Base-by-base conservation (phyloP, 1,140 invertebrate genomes). In the Drosophila burlai region DNA sequence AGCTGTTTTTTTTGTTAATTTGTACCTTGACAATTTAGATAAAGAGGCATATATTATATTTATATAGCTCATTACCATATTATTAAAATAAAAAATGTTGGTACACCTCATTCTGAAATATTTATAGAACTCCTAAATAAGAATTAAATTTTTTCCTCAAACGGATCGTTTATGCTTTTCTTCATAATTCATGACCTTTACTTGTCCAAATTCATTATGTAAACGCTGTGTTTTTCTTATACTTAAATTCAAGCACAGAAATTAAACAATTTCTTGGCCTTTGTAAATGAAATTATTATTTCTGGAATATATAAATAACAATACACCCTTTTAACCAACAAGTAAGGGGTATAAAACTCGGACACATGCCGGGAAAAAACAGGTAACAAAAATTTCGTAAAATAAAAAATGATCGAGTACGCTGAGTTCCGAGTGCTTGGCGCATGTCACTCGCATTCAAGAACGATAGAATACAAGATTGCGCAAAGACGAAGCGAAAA, bases 361-460 rank as follows among this genome's bases (percentile, higher is more conserved):
- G 43, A 55, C 47, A 68, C 64, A 76, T 79, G 79, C 74, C 49
- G 59, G 47, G 49, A 54, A 67, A 71, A 86, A 86, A 81, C 74
- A 58, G 64, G 82, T 76, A 63, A 43, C 38, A 40, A 68, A 60
- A 47, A 63, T 29, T 47, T 50, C 21, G 18, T 6, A 62, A 63
- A 38, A 29, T 24, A 59, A 45, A 55, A 55, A 54, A 36, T 36
- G 52, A 54, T 54, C 63, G 15, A 57, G 36, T 73, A 42, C 57
- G 2, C 40, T 45, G 38, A 65, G 54, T 76, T 59, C 52, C 40
- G 42, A 72, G 47, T 54, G 59, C 29, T 68, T 40, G 69, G 61
- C 55, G 50, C 73, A 75, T 79, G 59, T 79, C 73, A 69, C 59
- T 82, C 46, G 42, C n/a, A n/a, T n/a, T n/a, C n/a, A n/a, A n/a